Evolutionary conservation across 1,140 invertebrate genomes (phyloP).

Genomic region (Neodiprion virginianus): DNA sequence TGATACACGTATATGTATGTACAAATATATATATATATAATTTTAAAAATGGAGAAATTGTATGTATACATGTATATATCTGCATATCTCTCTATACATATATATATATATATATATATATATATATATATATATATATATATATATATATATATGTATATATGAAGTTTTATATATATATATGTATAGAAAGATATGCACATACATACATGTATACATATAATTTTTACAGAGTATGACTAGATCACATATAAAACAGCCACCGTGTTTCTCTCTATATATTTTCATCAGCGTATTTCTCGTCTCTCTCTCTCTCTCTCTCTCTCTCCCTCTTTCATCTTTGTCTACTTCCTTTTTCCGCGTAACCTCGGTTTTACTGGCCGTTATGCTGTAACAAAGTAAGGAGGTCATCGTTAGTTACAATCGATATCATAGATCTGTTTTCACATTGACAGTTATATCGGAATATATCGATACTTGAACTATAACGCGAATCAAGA

Average conservation of each 20-base stretch:
- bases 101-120: too few relatives aligned
- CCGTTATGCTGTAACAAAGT: slow-evolving; percentile 54
- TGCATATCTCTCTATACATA: too few relatives aligned
- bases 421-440: too few relatives aligned
- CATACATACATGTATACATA: slow-evolving; percentile 25
- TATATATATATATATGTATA: too few relatives aligned
- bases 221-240: slow-evolving; percentile 41
- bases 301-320: background rate
- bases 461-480: too few relatives aligned
- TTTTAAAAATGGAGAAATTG: background rate
- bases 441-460: too few relatives aligned
- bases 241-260: slow-evolving; percentile 53
- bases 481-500: too few relatives aligned
- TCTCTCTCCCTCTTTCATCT: slow-evolving; percentile 1
- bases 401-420: slow-evolving; percentile 10
- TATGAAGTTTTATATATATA: too few relatives aligned
- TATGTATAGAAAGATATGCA: slow-evolving; percentile 4
- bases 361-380: background rate
- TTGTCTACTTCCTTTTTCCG: background rate
- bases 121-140: too few relatives aligned
- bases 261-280: slow-evolving; percentile 5
- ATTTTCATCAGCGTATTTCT: too few relatives aligned
- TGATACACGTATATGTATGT: slow-evolving; percentile 13
- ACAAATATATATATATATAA: slow-evolving; percentile 17
- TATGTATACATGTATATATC: too few relatives aligned